These are phyloP conservation scores for Solea senegalensis DNA, from an alignment of 2,113 vertebrate genomes.

Conservation along the genomic window DNA sequence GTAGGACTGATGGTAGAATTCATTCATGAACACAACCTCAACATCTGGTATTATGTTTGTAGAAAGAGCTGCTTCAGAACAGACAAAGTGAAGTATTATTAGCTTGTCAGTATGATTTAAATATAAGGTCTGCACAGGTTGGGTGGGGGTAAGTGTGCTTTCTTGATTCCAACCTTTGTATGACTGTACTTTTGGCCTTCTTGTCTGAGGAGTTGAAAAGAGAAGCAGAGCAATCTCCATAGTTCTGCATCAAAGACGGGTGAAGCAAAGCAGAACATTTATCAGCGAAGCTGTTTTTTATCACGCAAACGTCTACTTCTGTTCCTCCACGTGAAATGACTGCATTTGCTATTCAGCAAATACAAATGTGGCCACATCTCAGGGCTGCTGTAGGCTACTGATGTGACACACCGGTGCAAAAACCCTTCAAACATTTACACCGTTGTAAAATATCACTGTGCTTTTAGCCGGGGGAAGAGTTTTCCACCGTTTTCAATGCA, in stretches of 20 bases:
- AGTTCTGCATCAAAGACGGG: constrained; percentile 24
- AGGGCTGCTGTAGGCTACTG: constrained; percentile 2
- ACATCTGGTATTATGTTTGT: too few species aligned
- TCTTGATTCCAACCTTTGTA: constrained; percentile 36
- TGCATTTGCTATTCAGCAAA: constrained; percentile 6
- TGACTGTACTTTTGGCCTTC: constrained; percentile 36
- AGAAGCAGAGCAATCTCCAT: constrained; percentile 21
- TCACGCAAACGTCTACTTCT: constrained; percentile 13
- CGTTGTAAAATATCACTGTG: neutral
- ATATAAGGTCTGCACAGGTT: neutral
- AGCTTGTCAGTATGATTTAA: neutral
- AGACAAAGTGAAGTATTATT: too few species aligned
- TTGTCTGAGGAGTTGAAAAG: constrained; percentile 30
- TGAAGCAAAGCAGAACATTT: constrained; percentile 17
- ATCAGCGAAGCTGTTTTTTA: constrained; percentile 12
- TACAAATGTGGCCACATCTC: constrained; percentile 17
- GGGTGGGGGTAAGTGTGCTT: constrained; percentile 1
- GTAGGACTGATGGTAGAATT: too few species aligned
- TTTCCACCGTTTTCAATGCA: constrained; percentile 1
- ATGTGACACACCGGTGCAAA: neutral
- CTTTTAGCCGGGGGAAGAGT: neutral
- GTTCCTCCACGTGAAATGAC: constrained; percentile 9
- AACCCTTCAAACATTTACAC: constrained; percentile 23
- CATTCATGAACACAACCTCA: too few species aligned
- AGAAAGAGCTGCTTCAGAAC: too few species aligned